These are phyloP conservation scores for Lagocephalus sceleratus DNA, from an alignment of 2,797 vertebrate species.

Conservation along the genomic window DNA sequence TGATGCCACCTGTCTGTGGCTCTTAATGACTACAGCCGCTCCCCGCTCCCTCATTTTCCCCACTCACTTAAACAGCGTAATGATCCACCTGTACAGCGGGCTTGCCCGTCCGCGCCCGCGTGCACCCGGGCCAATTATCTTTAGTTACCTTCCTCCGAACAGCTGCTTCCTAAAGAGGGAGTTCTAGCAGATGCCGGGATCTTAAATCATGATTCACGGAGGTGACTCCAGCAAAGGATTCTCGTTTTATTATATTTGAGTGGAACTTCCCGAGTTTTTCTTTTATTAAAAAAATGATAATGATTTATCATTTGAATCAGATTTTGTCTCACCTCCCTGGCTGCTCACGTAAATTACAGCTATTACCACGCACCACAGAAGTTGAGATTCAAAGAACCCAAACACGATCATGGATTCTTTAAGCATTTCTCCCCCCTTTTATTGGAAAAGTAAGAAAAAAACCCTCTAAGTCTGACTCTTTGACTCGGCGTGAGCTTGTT, in stretches of 20 bases:
- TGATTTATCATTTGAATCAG: too few species aligned
- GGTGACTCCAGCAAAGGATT: conserved; percentile 23
- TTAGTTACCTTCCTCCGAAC: conserved; percentile 53
- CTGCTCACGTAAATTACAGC: too few species aligned
- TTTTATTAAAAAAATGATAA: too few species aligned
- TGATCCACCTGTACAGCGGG: conserved; percentile 55
- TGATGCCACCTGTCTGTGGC: conserved; percentile 45
- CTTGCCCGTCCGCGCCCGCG: conserved; percentile 16
- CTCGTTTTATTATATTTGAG: background rate
- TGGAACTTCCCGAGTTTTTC: background rate
- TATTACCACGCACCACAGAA: too few species aligned
- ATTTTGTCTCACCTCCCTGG: too few species aligned
- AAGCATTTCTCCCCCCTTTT: too few species aligned
- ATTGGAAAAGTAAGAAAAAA: too few species aligned
- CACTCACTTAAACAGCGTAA: conserved; percentile 56
- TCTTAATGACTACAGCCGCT: conserved; percentile 51
- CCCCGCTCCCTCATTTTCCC: conserved; percentile 35
- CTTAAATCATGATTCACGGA: conserved; percentile 13
- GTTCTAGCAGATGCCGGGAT: conserved; percentile 25
- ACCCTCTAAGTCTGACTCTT: too few species aligned
- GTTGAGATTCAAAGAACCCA: too few species aligned
- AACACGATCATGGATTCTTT: too few species aligned
- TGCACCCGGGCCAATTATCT: conserved; percentile 56
- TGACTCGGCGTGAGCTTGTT: too few species aligned
- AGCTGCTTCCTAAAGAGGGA: conserved; percentile 29